phyloP scores from a whole-genome alignment of 2,888 invertebrate genomes.

The Leucozona laternaria region DNA sequence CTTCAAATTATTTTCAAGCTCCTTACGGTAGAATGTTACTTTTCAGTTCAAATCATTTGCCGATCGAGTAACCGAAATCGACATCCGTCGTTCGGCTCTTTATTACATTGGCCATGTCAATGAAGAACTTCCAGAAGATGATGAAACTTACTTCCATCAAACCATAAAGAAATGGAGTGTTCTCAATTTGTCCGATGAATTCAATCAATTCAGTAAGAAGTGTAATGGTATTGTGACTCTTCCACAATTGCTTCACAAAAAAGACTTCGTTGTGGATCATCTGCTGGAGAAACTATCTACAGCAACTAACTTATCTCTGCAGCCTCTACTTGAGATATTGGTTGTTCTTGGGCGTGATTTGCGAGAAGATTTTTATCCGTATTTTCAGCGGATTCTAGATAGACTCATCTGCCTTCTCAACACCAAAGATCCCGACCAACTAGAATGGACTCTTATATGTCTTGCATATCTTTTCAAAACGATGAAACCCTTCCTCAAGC shows the following conservation, averaged over 20 bases:
- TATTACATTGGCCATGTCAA: conserved; percentile 92
- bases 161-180: conserved; percentile 95
- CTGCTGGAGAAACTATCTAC: conserved; percentile 90
- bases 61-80: conserved; percentile 93
- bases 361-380: conserved; percentile 93
- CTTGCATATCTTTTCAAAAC: conserved; percentile 96
- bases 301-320: conserved; percentile 89
- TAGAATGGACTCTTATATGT: conserved; percentile 94
- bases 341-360: conserved; percentile 95
- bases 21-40: neutral
- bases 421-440: conserved; percentile 91
- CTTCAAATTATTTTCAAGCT: neutral
- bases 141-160: conserved; percentile 92
- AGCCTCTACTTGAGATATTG: conserved; percentile 92
- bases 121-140: conserved; percentile 87
- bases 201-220: conserved; percentile 90
- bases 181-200: conserved; percentile 93
- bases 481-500: conserved; percentile 92
- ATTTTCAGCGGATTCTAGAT: conserved; percentile 91
- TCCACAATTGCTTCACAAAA: conserved; percentile 92
- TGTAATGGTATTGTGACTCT: conserved; percentile 89
- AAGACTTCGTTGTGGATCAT: conserved; percentile 89
- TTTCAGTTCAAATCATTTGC: conserved; percentile 94
- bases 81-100: conserved; percentile 91
- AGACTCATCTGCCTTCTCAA: conserved; percentile 89